Percentiles rank a stretch among this genome's conserved stretches.
phyloP scores from a whole-genome alignment of 2,113 vertebrate species.

The Glaucidium brasilianum region DNA sequence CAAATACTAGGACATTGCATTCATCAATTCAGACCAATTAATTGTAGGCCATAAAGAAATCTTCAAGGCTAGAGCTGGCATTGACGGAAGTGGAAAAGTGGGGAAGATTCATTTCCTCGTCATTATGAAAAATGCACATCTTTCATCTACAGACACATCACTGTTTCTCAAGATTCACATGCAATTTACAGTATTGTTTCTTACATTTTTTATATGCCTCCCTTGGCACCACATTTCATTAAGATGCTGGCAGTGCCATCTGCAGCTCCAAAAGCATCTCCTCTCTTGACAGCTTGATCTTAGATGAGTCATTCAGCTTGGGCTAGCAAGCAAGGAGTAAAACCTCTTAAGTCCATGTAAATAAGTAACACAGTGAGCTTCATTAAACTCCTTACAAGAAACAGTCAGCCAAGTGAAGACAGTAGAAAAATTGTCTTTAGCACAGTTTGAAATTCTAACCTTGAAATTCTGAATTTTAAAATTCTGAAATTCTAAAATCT shows the following conservation, averaged over 20 bases:
- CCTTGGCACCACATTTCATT: conserved; percentile 28
- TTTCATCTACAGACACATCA: not conserved
- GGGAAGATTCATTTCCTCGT: not conserved
- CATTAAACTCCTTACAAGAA: not conserved
- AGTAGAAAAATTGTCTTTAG: not conserved
- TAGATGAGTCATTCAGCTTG: conserved; percentile 29
- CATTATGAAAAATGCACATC: not conserved
- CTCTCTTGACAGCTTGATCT: conserved; percentile 52
- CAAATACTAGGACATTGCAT: not conserved
- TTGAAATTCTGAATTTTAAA: not conserved
- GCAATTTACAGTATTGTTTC: conserved; percentile 14
- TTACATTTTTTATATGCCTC: conserved; percentile 29
- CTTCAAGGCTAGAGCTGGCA: not conserved
- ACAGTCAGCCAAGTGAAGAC: not conserved
- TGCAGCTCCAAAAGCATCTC: conserved; percentile 40
- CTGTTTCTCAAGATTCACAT: not conserved
- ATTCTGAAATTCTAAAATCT: not conserved
- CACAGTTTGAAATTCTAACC: not conserved
- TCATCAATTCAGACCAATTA: not conserved
- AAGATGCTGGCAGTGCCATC: conserved; percentile 47
- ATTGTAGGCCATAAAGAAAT: not conserved
- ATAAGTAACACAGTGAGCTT: not conserved
- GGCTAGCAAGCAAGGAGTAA: not conserved
- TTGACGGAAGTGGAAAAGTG: not conserved
- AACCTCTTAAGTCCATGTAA: not conserved